phyloP scores from a whole-genome alignment of 2,797 vertebrate genomes.

The Pampus argenteus region DNA sequence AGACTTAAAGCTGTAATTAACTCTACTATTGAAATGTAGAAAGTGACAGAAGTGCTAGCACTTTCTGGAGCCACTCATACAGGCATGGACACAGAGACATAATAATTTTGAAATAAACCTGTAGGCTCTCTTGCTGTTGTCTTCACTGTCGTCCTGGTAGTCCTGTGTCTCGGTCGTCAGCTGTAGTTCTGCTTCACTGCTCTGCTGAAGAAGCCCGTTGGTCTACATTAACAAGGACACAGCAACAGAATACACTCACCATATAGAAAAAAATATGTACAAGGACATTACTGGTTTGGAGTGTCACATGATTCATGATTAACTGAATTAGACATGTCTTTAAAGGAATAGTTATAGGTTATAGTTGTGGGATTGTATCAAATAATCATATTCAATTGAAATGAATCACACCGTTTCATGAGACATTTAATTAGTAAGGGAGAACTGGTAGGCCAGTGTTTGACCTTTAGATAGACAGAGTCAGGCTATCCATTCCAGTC shows the following conservation, averaged over 20 bases:
- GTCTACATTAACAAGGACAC: slow-evolving; percentile 80
- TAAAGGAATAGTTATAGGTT: neutral
- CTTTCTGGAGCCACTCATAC: neutral
- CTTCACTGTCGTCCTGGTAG: slow-evolving; percentile 92
- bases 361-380: neutral
- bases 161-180: slow-evolving; percentile 86
- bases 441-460: neutral
- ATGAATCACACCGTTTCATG: too few relatives aligned
- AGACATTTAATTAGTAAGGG: neutral
- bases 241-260: neutral
- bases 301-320: neutral
- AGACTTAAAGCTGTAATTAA: neutral
- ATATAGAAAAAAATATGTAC: neutral
- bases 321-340: neutral
- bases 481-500: too few relatives aligned
- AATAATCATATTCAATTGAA: neutral
- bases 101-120: slow-evolving; percentile 81
- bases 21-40: neutral
- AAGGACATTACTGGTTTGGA: neutral
- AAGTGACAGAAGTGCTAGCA: neutral
- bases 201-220: slow-evolving; percentile 91
- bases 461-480: neutral
- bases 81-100: neutral
- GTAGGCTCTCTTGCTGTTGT: slow-evolving; percentile 92
- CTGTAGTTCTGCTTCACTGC: slow-evolving; percentile 88